Base-by-base conservation (phyloP, 2,888 invertebrate genomes). In the Hermaeophaga mercurialis region DNA sequence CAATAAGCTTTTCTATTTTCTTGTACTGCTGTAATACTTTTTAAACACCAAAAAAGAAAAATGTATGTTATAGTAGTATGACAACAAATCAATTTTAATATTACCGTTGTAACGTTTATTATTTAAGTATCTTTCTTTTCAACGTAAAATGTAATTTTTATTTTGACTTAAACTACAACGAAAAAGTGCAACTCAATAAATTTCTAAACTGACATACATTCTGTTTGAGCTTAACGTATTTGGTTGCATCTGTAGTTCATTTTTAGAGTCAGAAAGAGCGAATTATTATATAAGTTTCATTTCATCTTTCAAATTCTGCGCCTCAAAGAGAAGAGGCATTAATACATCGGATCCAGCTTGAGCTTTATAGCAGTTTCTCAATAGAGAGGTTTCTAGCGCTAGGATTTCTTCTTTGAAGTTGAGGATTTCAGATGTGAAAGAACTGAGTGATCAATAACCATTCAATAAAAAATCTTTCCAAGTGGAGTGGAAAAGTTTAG, bases 351-450 rank as follows among this genome's bases (percentile, higher is more conserved):
- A 17, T 36, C 17, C 36, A 36, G 36, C 17, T 17, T 15, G 5
- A 36, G 36, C 17, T 36, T 17, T 36, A 36, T 17, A 36, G 36
- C 36, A 36, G 33, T 34, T 34, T 14, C 14, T 34, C 12, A 12
- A 12, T 12, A 34, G 17, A 36, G 36, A 36, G 36, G 36, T 36
- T 36, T 36, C 36, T 36, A 36, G 17, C 36, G 36, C 36, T 15
- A 36, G 36, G 36, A 36, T 36, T 36, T 36, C 36, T 36, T 36
- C 17, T 36, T 36, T 36, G 17, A 36, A 36, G 36, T 36, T 14
- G 17, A 36, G 36, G 17, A 15, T 36, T 36, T 15, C 9, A 36
- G 17, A 36, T 36, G 8, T 36, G 17, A 8, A 36, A 4, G 17
- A 15, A 36, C 36, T 2, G 8, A 36, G 36, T 17, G 36, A 36